Conservation (phyloP, 2,888 invertebrate genomes). For the Gari tellinella region DNA sequence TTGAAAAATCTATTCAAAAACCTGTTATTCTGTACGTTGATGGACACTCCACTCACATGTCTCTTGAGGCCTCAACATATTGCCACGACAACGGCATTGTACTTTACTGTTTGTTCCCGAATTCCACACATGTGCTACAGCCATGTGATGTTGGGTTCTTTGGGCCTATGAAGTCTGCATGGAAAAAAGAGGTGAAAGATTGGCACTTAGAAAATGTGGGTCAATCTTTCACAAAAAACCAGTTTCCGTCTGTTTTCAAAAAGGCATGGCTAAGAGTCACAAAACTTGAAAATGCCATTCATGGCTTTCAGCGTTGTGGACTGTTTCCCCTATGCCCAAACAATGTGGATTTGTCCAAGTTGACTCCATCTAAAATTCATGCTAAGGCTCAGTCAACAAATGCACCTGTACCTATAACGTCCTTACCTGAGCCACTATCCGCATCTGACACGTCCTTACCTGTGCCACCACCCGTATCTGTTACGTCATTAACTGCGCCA, state of each 20-base stretch:
- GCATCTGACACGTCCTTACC: too few species aligned
- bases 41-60: too few species aligned
- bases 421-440: too few species aligned
- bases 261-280: conserved; percentile 12
- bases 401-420: too few species aligned
- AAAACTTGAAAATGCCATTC: conserved; percentile 25
- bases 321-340: conserved; percentile 13
- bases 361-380: conserved; percentile 14
- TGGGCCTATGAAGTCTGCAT: conserved; percentile 25
- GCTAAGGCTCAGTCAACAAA: too few species aligned
- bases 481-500: too few species aligned
- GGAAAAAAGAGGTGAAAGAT: conserved; percentile 26
- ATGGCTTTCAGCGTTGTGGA: conserved; percentile 18
- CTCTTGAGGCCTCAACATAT: conserved; percentile 10
- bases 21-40: conserved; percentile 50
- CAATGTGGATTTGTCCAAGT: conserved; percentile 11
- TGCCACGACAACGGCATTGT: conserved; percentile 37
- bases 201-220: conserved; percentile 19
- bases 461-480: too few species aligned
- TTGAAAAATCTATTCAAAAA: not conserved
- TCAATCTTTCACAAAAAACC: conserved; percentile 19
- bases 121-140: too few species aligned
- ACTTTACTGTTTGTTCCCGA: conserved; percentile 40
- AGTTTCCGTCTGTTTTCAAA: conserved; percentile 16
- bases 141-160: conserved; percentile 44